Percentiles rank a stretch among this genome's conserved stretches.
These are phyloP conservation scores for Alosa alosa DNA, from an alignment of 2,113 vertebrate species.

Conservation along the genomic window DNA sequence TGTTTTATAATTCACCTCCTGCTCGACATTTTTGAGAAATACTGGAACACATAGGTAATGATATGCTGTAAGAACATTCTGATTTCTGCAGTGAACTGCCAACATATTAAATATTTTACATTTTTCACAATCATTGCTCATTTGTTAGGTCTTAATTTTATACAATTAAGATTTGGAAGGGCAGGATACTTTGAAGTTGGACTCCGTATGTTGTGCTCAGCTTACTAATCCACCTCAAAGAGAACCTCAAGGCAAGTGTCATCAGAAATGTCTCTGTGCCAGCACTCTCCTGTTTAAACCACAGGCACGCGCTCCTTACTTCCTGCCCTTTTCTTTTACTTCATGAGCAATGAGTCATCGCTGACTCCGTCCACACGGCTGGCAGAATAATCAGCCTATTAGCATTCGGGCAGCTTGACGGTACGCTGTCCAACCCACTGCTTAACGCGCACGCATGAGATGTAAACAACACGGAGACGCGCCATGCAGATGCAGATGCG, in stretches of 20 bases:
- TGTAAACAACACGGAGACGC: constrained; percentile 28
- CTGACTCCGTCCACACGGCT: constrained; percentile 20
- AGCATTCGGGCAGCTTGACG: constrained; percentile 36
- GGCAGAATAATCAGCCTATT: constrained; percentile 51
- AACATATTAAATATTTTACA: neutral
- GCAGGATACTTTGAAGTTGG: neutral
- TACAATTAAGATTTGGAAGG: neutral
- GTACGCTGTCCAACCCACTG: constrained; percentile 36
- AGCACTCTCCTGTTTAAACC: neutral
- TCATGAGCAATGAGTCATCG: constrained; percentile 21
- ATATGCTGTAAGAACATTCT: no score
- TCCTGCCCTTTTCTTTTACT: neutral
- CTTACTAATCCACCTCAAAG: neutral
- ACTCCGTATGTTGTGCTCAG: neutral
- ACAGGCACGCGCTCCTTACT: neutral
- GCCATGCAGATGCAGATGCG: constrained; percentile 22
- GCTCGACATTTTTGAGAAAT: no score
- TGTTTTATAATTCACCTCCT: no score
- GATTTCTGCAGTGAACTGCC: neutral
- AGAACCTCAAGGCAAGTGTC: neutral
- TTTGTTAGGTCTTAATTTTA: neutral
- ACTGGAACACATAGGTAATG: no score
- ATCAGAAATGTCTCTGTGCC: neutral
- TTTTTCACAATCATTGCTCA: neutral
- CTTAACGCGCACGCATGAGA: constrained; percentile 41